Conservation (phyloP, 2,888 invertebrate genomes). For the Petrophora chlorosata region DNA sequence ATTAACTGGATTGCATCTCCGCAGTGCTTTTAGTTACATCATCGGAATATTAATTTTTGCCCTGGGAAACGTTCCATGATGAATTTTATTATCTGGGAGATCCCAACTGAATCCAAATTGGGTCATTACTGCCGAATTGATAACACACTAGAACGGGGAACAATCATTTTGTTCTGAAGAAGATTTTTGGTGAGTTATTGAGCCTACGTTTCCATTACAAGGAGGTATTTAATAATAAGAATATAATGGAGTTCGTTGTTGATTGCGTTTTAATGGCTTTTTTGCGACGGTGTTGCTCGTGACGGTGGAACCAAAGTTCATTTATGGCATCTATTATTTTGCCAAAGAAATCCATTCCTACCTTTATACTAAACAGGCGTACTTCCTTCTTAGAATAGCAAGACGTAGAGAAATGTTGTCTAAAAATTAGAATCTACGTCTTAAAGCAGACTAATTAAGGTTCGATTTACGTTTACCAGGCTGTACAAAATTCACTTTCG, state of each 20-base stretch:
- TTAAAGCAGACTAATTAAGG: too few relatives aligned
- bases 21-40: slow-evolving; percentile 74
- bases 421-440: too few relatives aligned
- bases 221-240: slow-evolving; percentile 31
- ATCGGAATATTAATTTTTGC: slow-evolving; percentile 82
- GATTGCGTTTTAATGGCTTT: slow-evolving; percentile 32
- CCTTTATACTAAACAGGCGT: background rate
- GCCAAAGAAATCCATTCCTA: background rate
- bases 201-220: slow-evolving; percentile 43
- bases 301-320: background rate
- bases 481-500: too few relatives aligned
- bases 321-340: background rate
- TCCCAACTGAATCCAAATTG: slow-evolving; percentile 77
- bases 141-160: slow-evolving; percentile 65
- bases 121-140: slow-evolving; percentile 77
- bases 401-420: too few relatives aligned
- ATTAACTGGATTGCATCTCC: slow-evolving; percentile 39
- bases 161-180: slow-evolving; percentile 51
- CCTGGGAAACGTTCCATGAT: slow-evolving; percentile 74
- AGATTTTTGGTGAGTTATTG: slow-evolving; percentile 47
- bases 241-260: slow-evolving; percentile 28
- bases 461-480: too few relatives aligned
- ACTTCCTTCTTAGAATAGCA: too few relatives aligned
- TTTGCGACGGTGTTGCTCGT: slow-evolving; percentile 15
- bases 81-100: slow-evolving; percentile 78